A percentile compares a stretch with the other conserved stretches of the same genome.
phyloP scores from a whole-genome alignment of 2,113 vertebrate genomes.

The Dicaeum eximium region DNA sequence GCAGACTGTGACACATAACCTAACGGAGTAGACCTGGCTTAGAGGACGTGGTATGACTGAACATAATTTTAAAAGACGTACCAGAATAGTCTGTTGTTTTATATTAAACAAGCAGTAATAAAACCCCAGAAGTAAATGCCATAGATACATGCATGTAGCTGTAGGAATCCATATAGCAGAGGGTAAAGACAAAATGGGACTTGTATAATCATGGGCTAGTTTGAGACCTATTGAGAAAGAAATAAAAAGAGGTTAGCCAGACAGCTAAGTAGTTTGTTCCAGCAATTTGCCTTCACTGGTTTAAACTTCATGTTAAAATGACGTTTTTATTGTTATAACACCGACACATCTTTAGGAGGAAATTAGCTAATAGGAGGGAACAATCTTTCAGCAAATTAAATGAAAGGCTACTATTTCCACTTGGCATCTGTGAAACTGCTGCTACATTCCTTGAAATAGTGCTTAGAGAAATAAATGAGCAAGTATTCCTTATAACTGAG shows the following conservation, averaged over 20 bases:
- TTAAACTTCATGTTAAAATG: slow-evolving; percentile 39
- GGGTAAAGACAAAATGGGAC: neutral
- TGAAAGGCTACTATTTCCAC: slow-evolving; percentile 36
- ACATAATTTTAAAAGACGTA: neutral
- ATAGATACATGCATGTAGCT: neutral
- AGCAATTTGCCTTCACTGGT: slow-evolving; percentile 32
- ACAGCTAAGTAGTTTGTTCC: slow-evolving; percentile 37
- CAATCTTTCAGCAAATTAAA: slow-evolving; percentile 43
- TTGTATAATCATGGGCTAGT: neutral
- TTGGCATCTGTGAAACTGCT: slow-evolving; percentile 37
- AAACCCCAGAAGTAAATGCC: neutral
- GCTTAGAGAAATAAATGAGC: slow-evolving; percentile 41
- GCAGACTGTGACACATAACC: neutral
- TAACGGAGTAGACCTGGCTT: neutral
- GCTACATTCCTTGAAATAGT: neutral
- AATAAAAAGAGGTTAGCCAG: neutral
- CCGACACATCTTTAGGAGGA: slow-evolving; percentile 4
- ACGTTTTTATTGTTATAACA: slow-evolving; percentile 32
- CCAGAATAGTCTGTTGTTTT: neutral
- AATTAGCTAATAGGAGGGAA: slow-evolving; percentile 56
- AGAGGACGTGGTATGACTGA: neutral
- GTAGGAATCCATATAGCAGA: neutral
- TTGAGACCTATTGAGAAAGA: neutral
- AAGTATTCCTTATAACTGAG: slow-evolving; percentile 27
- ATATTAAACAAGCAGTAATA: neutral